Evolutionary conservation across 1,140 invertebrate species (phyloP).

Genomic region (Saccostrea glomerata): DNA sequence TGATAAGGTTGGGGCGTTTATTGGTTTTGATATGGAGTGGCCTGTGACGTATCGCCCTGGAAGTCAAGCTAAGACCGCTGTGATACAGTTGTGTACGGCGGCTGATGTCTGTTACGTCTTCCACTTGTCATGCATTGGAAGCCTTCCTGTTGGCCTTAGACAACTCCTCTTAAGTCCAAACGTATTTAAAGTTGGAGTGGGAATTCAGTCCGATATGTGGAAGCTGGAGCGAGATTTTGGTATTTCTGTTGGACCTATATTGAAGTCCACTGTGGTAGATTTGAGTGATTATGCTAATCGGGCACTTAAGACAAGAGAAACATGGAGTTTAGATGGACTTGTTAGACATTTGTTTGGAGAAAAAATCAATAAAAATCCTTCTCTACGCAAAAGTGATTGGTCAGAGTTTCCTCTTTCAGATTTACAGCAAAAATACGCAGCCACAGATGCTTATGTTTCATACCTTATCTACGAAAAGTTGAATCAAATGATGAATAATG

Average conservation of each 20-base stretch:
- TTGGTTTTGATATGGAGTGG: slow-evolving; percentile 68
- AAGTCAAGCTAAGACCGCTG: slow-evolving; percentile 60
- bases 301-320: slow-evolving; percentile 56
- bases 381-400: slow-evolving; percentile 62
- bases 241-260: slow-evolving; percentile 52
- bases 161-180: slow-evolving; percentile 56
- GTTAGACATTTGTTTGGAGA: slow-evolving; percentile 55
- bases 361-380: slow-evolving; percentile 61
- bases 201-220: slow-evolving; percentile 63
- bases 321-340: slow-evolving; percentile 66
- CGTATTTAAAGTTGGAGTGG: slow-evolving; percentile 61
- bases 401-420: slow-evolving; percentile 59
- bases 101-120: slow-evolving; percentile 61
- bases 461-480: slow-evolving; percentile 30
- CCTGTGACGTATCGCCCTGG: slow-evolving; percentile 62
- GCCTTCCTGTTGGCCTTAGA: slow-evolving; percentile 54
- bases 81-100: slow-evolving; percentile 59
- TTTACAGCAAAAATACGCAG: slow-evolving; percentile 61
- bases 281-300: slow-evolving; percentile 58
- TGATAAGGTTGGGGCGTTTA: slow-evolving; percentile 27
- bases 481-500: neutral
- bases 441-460: slow-evolving; percentile 65
- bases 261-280: slow-evolving; percentile 61
- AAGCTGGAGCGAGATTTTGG: slow-evolving; percentile 64
- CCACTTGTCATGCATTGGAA: slow-evolving; percentile 61